These are phyloP conservation scores for Pardosa pseudoannulata DNA, from an alignment of 2,888 invertebrate genomes.

Conservation along the genomic window DNA sequence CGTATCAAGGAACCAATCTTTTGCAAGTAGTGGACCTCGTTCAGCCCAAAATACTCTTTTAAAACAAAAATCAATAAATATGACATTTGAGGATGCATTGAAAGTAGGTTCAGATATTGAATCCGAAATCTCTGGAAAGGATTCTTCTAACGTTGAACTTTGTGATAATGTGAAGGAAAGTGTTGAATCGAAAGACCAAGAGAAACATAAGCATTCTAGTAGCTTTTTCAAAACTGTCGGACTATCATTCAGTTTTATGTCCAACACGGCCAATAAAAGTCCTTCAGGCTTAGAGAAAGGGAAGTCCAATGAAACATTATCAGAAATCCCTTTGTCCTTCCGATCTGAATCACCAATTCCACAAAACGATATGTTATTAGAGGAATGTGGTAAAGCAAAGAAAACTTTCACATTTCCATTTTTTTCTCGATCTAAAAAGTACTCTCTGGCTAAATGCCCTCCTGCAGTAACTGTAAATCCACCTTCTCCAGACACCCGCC, in stretches of 20 bases:
- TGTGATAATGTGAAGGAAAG: background rate
- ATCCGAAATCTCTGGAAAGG: background rate
- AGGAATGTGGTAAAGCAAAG: slow-evolving; percentile 1
- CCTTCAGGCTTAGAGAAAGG: background rate
- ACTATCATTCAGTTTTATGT: background rate
- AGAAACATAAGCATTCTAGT: background rate
- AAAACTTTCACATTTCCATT: slow-evolving; percentile 20
- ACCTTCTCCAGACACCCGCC: slow-evolving; percentile 16
- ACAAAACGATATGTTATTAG: background rate
- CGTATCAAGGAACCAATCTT: slow-evolving; percentile 28
- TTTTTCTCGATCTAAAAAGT: slow-evolving; percentile 21
- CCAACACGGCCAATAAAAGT: background rate
- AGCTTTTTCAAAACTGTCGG: slow-evolving; percentile 3
- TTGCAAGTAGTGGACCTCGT: slow-evolving; percentile 16
- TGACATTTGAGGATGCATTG: too few relatives aligned
- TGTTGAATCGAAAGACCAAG: background rate
- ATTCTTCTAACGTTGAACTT: background rate
- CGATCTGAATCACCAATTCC: slow-evolving; percentile 14
- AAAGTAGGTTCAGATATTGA: background rate
- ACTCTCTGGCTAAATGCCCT: slow-evolving; percentile 14
- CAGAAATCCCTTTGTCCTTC: background rate
- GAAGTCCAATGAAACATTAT: background rate
- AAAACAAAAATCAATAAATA: background rate
- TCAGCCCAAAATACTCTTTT: background rate
- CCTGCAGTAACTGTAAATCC: slow-evolving; percentile 19